Evolutionary conservation across 2,888 invertebrate genomes (phyloP), one percentile per base, ranked within the genome.

Genomic region (Allygus modestus): DNA sequence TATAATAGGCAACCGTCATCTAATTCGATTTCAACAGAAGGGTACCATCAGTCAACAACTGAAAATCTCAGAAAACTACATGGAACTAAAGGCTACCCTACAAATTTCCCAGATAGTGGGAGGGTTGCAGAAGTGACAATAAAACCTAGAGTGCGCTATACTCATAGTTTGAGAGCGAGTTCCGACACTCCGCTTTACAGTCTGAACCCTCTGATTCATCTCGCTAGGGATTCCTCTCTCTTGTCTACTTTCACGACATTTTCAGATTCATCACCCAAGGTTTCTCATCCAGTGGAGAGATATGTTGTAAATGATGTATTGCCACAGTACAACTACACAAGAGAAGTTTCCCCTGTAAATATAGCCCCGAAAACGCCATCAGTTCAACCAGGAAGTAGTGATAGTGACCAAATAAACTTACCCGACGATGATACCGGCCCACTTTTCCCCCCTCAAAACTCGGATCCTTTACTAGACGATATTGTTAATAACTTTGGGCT

Each of bases 301-400:
- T 73, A 73, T 43, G 73, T 43, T 37, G 41, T 73, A 9, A 20
- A 73, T 9, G 73, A 23, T 73, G 73, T 73, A 17, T 41, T 73
- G 17, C 73, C 73, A 20, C 73, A 37, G 41, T 73, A 73, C 23
- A 73, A 37, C 7, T 4, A 31, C 17, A 31, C 41, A 15, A 28
- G 15, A 28, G 28, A 65, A 4, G 65, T 1, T 9, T 1, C 20
- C 0, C 20, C 54, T 54, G 23, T 23, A 54, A 26, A 9, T 5
- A 28, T 5, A 5, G 17, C 28, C 28, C 26, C 5, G 12, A 58
- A 2, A 58, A 26, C 5, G 1, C 2, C 58, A 26, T 0, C 23
- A 1, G 15, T 5, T 2, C 23, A 58, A 58, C 58, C 23, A 58
- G 65, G 12, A 65, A 31, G 17, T 65, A n/a, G 4, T 17, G 65